Evolutionary conservation across 1,140 invertebrate genomes (phyloP).

Genomic region (Ephestia elutella): DNA sequence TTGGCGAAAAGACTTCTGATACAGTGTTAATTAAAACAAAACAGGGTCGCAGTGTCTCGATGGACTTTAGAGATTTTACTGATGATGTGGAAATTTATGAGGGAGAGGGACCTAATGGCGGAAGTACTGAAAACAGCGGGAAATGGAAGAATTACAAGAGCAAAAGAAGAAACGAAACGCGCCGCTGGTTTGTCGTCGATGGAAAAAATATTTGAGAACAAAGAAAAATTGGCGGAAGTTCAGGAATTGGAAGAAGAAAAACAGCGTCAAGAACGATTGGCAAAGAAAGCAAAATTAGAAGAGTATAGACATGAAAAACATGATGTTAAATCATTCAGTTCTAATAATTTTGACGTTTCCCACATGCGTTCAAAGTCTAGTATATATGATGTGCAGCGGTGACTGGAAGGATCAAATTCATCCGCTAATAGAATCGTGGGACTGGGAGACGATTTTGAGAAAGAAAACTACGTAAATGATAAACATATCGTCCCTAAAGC

Average conservation of each 20-base stretch:
- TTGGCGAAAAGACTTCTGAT: conserved; percentile 83
- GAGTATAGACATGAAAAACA: conserved; percentile 59
- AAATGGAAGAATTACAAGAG: conserved; percentile 75
- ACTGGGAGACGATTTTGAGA: conserved; percentile 78
- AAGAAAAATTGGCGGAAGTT: conserved; percentile 79
- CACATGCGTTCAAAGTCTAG: conserved; percentile 69
- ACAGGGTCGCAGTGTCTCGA: conserved; percentile 81
- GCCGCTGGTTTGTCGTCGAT: conserved; percentile 75
- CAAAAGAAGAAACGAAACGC: conserved; percentile 77
- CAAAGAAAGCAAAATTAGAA: conserved; percentile 72
- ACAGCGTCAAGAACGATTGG: conserved; percentile 50
- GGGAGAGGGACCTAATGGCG: conserved; percentile 78
- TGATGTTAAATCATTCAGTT: conserved; percentile 52
- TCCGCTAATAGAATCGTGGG: conserved; percentile 76
- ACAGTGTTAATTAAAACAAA: conserved; percentile 83
- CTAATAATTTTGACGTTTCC: conserved; percentile 54
- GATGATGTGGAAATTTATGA: conserved; percentile 77
- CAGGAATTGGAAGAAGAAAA: conserved; percentile 70
- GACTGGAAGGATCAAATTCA: conserved; percentile 77
- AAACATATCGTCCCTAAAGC: conserved; percentile 52
- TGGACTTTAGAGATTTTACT: conserved; percentile 80
- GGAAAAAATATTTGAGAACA: conserved; percentile 86
- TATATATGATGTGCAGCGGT: conserved; percentile 67
- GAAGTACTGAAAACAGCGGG: conserved; percentile 77
- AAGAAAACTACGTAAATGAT: conserved; percentile 56